Evolutionary conservation across 2,888 invertebrate species (phyloP).

Genomic region (Nemotelus nigrinus): DNA sequence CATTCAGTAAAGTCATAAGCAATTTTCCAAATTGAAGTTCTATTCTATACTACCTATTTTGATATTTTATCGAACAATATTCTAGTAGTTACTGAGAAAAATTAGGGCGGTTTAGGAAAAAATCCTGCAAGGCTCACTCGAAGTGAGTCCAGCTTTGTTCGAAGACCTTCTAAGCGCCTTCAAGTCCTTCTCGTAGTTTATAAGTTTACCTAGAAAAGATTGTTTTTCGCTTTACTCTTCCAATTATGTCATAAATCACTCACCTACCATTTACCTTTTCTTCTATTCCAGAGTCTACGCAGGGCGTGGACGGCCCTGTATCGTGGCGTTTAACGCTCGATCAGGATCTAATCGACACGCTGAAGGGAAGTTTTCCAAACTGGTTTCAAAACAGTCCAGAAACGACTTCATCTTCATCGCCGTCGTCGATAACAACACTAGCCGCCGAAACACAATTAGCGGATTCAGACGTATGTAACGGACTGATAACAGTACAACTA

Average conservation of each 20-base stretch:
- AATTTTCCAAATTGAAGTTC: no score
- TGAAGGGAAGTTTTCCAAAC: slow-evolving; percentile 91
- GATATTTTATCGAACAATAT: no score
- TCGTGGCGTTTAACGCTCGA: slow-evolving; percentile 94
- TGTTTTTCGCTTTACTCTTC: not conserved
- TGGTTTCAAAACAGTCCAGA: slow-evolving; percentile 77
- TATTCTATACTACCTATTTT: no score
- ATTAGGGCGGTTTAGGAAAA: no score
- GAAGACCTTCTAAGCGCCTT: no score
- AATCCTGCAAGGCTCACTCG: no score
- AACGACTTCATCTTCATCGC: slow-evolving; percentile 55
- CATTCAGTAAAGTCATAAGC: no score
- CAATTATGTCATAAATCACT: not conserved
- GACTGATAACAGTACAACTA: slow-evolving; percentile 59
- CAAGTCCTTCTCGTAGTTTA: no score
- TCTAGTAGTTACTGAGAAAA: no score
- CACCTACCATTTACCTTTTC: slow-evolving; percentile 43
- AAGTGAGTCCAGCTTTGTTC: no score
- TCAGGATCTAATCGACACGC: slow-evolving; percentile 90
- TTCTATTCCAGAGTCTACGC: slow-evolving; percentile 75
- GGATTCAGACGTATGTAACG: slow-evolving; percentile 57
- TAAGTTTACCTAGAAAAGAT: not conserved
- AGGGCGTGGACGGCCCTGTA: slow-evolving; percentile 78
- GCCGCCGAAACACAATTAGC: slow-evolving; percentile 59
- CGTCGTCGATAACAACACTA: slow-evolving; percentile 59